Evolutionary conservation across 1,140 invertebrate species (phyloP), one percentile per base, ranked within the genome.

Genomic region (Ceratina calcarata): DNA sequence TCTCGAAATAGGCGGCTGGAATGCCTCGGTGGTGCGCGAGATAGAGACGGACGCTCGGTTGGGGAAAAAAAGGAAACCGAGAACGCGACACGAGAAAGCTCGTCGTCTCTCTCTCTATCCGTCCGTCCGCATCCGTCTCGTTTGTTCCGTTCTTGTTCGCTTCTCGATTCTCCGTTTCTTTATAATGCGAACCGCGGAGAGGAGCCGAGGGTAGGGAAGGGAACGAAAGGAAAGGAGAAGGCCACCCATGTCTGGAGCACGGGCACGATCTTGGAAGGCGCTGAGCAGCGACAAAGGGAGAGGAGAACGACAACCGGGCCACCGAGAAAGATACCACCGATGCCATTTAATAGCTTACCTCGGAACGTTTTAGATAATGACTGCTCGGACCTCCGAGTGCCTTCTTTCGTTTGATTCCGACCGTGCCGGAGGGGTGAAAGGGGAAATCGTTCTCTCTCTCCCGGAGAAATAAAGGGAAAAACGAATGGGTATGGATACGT

Each of bases 361-460:
- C 65, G 62, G 80, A 83, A 86, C 85, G 85, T 86, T 86, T 86
- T 85, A 86, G 85, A 86, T 86, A 86, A 86, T 86, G 83, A 86
- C 85, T 66, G 64, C 76, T 27, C 67, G 83, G 83, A 77, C 82
- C 57, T 65, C 65, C 27, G 45, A 85, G 76, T 71, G 75, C 58
- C 83, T 71, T 68, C 80, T 78, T 82, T 84, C 82, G 71, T 81
- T 84, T 75, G 83, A 84, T 85, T 78, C 70, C 24, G 58, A 32
- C 55, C 20, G 45, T 57, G 58, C 15, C 20, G 45, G 37, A 3
- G 22, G 27, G 24, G 22, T n/a, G 57, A 53, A 49, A 24, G 16
- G 49, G 18, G 20, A 49, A 76, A 60, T 2, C 4, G 22, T 8
- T 12, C 37, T 65, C 18, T 45, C 32, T 45, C 32, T 37, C 10